Evolutionary conservation across 2,113 vertebrate genomes (phyloP), one percentile per base, ranked within the genome.

Genomic region (Alouatta palliata): DNA sequence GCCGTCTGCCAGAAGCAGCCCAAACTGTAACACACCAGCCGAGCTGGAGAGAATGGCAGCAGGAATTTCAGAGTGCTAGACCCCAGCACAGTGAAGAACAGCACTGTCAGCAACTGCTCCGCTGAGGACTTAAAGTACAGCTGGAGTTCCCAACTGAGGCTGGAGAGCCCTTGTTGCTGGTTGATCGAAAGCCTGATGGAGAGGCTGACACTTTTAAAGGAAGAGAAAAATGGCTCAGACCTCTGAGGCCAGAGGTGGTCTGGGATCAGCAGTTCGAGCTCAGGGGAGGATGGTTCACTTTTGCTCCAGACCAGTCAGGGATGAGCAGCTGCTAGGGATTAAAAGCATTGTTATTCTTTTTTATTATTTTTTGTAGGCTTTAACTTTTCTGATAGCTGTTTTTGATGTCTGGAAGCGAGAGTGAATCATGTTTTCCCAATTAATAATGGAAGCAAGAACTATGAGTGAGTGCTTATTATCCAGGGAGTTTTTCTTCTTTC

Each of bases 61-160:
- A 79, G 43, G 5, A 13, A 68, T n/a, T 47, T 54, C 37, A 13
- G 8, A 70, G n/a, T 23, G 32, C 43, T 30, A 37, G 43, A 85
- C 1, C 25, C 47, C 30, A 19, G 23, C 0, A 12, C 1, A 23
- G 23, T 6, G 73, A 76, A 73, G 73, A 49, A 12, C 10, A 3
- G 40, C 5, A 1, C 27, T 17, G 37, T 52, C 37, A 43, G n/a
- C 2, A 0, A 20, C 23, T 20, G 2, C 13, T 45, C 23, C 6
- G 3, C 5, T 8, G 45, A 95, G 8, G 35, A 35, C 19, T 27
- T 54, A 4, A 56, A 35, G 14, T 58, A 6, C 23, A 25, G 76
- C 43, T n/a, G 25, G n/a, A 45, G 37, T 49, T 95, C 32, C 85
- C 58, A 45, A 13, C 20, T 49, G 81, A 47, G 30, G 3, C 0